Conservation (phyloP, 2,797 vertebrate species). For the Trichosurus vulpecula region DNA sequence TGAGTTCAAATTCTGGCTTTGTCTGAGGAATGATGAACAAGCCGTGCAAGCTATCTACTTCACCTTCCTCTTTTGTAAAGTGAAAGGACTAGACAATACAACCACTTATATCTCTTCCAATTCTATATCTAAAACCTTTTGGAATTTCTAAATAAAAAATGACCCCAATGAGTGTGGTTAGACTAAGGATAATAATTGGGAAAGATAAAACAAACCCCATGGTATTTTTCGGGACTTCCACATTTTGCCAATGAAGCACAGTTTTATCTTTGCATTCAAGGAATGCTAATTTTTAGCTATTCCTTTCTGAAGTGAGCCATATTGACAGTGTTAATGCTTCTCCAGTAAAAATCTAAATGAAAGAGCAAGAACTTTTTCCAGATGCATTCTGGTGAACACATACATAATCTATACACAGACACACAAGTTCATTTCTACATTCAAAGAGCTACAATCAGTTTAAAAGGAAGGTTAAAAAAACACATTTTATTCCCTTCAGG, state of each 20-base stretch:
- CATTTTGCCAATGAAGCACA: background rate
- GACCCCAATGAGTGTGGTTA: background rate
- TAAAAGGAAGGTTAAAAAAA: slow-evolving; percentile 7
- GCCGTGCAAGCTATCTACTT: too few relatives aligned
- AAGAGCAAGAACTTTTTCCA: background rate
- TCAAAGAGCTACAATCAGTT: background rate
- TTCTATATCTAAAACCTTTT: too few relatives aligned
- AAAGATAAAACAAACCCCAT: background rate
- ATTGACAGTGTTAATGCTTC: background rate
- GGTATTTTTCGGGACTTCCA: background rate
- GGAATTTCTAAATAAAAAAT: background rate
- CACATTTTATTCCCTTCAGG: background rate
- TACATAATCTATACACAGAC: background rate
- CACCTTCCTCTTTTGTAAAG: too few relatives aligned
- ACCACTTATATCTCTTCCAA: too few relatives aligned
- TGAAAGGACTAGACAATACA: too few relatives aligned
- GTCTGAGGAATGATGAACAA: too few relatives aligned
- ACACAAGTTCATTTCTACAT: too few relatives aligned
- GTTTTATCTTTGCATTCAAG: background rate
- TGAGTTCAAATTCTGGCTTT: too few relatives aligned
- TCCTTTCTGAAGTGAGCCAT: slow-evolving; percentile 18
- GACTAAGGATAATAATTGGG: too few relatives aligned
- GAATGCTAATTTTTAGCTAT: background rate
- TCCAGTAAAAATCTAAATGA: slow-evolving; percentile 23
- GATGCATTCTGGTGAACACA: background rate